Base-by-base conservation (phyloP, 2,797 vertebrate species). In the Pachyuromys duprasi region DNA sequence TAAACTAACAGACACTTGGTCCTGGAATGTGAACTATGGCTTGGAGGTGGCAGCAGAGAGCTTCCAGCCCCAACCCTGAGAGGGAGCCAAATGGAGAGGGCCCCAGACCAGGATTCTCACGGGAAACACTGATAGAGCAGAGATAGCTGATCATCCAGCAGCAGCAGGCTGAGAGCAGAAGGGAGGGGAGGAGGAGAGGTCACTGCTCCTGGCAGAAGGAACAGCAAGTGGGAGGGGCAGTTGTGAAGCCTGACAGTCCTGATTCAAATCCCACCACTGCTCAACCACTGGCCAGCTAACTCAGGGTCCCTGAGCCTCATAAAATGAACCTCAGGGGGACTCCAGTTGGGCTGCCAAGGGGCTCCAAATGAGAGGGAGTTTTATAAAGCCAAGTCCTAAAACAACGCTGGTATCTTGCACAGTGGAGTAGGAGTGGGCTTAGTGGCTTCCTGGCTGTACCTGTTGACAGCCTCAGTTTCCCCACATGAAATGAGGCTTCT, bases 11-110 rank as follows among this genome's bases (percentile, higher is more conserved):
- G 69, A 72, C 9, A 11, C n/a, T 36, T 18, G 53, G 62, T 11
- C 2, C 0, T 24, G 1, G 0, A 12, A 3, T 9, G 0, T 17
- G 13, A 49, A 8, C 67, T 53, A 28, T 31, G 45, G 65, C 60
- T 33, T 0, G 0, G 1, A 22, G 78, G 81, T 49, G 33, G n/a
- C 14, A 8, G 8, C 24, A 0, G 13, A 0, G 20, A 13, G 39
- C 31, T 55, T 65, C 3, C 4, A 11, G 53, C 28, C 20, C 14
- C 14, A 24, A 69, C 31, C 65, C 42, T 24, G 15, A 14, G 28
- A 39, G 4, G 22, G 39, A 5, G 11, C 65, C 69, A 49, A 49
- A 9, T 1, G 3, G 45, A 39, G 26, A 15, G 24, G 22, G 28
- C 0, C 11, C 69, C 4, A 8, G 67, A 45, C 33, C 14, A n/a